phyloP scores from a whole-genome alignment of 2,888 invertebrate species.

The Plebejus melissa region DNA sequence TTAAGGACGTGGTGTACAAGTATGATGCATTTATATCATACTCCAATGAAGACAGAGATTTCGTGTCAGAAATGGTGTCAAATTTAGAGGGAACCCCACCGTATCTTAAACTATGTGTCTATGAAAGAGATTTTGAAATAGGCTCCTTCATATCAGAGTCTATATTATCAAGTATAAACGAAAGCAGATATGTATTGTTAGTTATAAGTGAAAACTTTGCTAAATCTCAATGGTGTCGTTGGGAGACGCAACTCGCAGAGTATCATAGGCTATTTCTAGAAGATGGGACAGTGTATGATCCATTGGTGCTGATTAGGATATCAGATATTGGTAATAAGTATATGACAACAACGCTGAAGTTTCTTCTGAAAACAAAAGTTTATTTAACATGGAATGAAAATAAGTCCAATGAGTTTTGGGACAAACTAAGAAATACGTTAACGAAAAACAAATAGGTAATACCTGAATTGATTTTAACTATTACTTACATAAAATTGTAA shows the following conservation, averaged over 20 bases:
- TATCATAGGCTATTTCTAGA: conserved; percentile 81
- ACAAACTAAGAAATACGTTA: conserved; percentile 58
- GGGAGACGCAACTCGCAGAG: conserved; percentile 84
- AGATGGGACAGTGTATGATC: conserved; percentile 76
- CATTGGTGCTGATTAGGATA: conserved; percentile 81
- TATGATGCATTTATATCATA: conserved; percentile 82
- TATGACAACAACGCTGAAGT: conserved; percentile 80
- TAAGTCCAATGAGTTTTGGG: conserved; percentile 65
- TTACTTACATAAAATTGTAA: no score
- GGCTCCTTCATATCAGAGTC: conserved; percentile 83
- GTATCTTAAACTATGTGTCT: conserved; percentile 81
- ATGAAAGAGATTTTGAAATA: conserved; percentile 83
- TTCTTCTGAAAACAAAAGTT: conserved; percentile 81
- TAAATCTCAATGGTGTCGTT: conserved; percentile 85
- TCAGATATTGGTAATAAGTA: conserved; percentile 77
- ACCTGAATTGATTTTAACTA: background rate
- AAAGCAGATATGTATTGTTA: conserved; percentile 82
- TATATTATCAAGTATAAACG: conserved; percentile 81
- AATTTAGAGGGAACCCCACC: conserved; percentile 80
- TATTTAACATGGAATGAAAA: conserved; percentile 81
- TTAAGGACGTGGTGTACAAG: conserved; percentile 53
- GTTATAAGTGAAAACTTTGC: conserved; percentile 84
- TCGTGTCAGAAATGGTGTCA: conserved; percentile 79
- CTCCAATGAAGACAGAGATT: conserved; percentile 79
- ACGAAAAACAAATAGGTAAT: conserved; percentile 35